A percentile compares a stretch with the other conserved stretches of the same genome.
These are phyloP conservation scores for Tetranychus piercei DNA, from an alignment of 2,888 invertebrate species.

Conservation along the genomic window DNA sequence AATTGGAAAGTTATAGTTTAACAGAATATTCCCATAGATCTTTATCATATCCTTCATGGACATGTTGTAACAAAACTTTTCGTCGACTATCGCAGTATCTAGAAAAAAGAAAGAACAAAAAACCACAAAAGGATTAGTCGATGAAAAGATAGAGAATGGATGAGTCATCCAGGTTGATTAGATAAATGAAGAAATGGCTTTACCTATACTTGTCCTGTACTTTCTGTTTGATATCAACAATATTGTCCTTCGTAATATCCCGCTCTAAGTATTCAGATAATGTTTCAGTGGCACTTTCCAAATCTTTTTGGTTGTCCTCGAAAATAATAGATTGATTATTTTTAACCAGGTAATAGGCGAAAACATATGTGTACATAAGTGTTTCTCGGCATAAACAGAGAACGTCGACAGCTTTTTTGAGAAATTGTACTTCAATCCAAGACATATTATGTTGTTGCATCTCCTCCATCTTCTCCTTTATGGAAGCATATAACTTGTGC, in stretches of 20 bases:
- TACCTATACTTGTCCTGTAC: slow-evolving; percentile 94
- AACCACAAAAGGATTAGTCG: background rate
- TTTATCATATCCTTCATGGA: slow-evolving; percentile 95
- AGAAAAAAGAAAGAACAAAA: slow-evolving; percentile 27
- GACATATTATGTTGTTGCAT: slow-evolving; percentile 99
- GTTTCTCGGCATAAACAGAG: slow-evolving; percentile 91
- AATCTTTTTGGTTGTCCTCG: slow-evolving; percentile 92
- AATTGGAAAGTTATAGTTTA: background rate
- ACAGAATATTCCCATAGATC: slow-evolving; percentile 44
- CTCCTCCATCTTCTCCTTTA: slow-evolving; percentile 96
- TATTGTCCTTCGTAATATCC: slow-evolving; percentile 89
- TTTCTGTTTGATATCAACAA: slow-evolving; percentile 93
- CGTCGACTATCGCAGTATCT: slow-evolving; percentile 96
- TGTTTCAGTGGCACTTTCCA: slow-evolving; percentile 91
- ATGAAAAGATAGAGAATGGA: background rate
- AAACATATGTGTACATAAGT: slow-evolving; percentile 97
- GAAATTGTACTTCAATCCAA: slow-evolving; percentile 98
- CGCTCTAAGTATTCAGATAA: slow-evolving; percentile 92
- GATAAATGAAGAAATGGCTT: background rate
- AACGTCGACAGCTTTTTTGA: slow-evolving; percentile 91
- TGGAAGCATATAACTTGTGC: slow-evolving; percentile 81
- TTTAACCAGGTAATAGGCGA: slow-evolving; percentile 91
- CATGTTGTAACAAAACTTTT: slow-evolving; percentile 84
- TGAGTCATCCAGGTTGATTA: background rate
- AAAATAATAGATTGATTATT: slow-evolving; percentile 98